A percentile compares a stretch with the other conserved stretches of the same genome.
phyloP scores from a whole-genome alignment of 2,797 vertebrate species.

The Manis pentadactyla region DNA sequence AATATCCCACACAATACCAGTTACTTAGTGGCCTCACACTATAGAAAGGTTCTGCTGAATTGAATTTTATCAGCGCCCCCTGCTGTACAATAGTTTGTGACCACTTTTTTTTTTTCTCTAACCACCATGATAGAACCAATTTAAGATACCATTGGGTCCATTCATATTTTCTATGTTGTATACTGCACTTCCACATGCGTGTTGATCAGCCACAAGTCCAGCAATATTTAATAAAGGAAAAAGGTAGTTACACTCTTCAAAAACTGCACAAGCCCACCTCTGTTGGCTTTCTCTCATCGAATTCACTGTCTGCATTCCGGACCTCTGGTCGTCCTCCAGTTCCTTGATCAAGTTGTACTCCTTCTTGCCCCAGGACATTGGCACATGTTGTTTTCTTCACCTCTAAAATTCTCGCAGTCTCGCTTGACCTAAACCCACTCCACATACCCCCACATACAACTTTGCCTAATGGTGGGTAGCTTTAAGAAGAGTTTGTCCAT shows the following conservation, averaged over 20 bases:
- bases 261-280: not conserved
- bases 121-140: not conserved
- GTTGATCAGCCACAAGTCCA: fast-evolving
- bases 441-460: not conserved
- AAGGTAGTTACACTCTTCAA: not conserved
- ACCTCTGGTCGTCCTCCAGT: not conserved
- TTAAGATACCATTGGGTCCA: fast-evolving
- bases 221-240: not conserved
- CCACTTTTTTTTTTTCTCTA: not conserved
- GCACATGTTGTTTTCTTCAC: not conserved
- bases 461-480: not conserved
- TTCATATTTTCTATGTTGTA: not conserved
- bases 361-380: not conserved
- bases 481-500: not conserved
- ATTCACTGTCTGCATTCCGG: not conserved
- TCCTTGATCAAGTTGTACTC: not conserved
- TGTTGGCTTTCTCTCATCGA: fast-evolving
- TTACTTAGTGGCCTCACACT: fast-evolving
- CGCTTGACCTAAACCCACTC: not conserved
- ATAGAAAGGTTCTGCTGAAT: fast-evolving
- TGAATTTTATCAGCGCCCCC: not conserved
- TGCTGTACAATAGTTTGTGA: not conserved
- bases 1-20: fast-evolving
- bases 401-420: not conserved
- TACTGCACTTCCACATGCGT: fast-evolving